Evolutionary conservation across 2,888 invertebrate genomes (phyloP).

Genomic region (Synanthedon vespiformis): DNA sequence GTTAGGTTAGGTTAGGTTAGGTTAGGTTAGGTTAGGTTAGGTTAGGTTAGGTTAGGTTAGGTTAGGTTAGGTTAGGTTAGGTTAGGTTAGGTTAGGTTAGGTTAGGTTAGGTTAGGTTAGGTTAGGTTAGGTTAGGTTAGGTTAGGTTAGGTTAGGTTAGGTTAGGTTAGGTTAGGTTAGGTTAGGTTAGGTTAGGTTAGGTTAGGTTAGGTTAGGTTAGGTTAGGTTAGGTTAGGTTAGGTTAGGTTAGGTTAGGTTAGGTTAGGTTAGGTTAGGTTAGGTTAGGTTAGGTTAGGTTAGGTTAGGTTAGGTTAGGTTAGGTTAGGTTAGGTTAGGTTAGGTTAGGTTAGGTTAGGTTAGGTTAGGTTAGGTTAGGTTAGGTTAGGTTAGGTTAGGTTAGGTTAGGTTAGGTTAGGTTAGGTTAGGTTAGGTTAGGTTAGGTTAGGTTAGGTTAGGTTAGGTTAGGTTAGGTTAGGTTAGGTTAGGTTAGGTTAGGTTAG

Average conservation of each 20-base stretch:
- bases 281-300: slow-evolving; percentile 9
- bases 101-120: slow-evolving; percentile 4
- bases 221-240: slow-evolving; percentile 6
- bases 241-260: slow-evolving; percentile 5
- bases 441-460: slow-evolving; percentile 10
- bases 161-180: slow-evolving; percentile 9
- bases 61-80: not conserved
- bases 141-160: slow-evolving; percentile 10
- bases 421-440: slow-evolving; percentile 8
- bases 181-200: slow-evolving; percentile 9
- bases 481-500: too few species aligned
- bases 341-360: slow-evolving; percentile 8
- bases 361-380: slow-evolving; percentile 7
- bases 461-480: slow-evolving; percentile 4
- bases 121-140: slow-evolving; percentile 11
- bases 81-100: too few species aligned
- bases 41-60: slow-evolving; percentile 7
- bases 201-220: slow-evolving; percentile 10
- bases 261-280: slow-evolving; percentile 8
- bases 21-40: slow-evolving; percentile 10
- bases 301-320: slow-evolving; percentile 8
- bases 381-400: slow-evolving; percentile 12
- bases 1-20: slow-evolving; percentile 7
- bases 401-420: too few species aligned
- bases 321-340: slow-evolving; percentile 7